These are phyloP conservation scores for Disparrhopalites patrizii DNA, from an alignment of 2,888 invertebrate species.

Conservation along the genomic window DNA sequence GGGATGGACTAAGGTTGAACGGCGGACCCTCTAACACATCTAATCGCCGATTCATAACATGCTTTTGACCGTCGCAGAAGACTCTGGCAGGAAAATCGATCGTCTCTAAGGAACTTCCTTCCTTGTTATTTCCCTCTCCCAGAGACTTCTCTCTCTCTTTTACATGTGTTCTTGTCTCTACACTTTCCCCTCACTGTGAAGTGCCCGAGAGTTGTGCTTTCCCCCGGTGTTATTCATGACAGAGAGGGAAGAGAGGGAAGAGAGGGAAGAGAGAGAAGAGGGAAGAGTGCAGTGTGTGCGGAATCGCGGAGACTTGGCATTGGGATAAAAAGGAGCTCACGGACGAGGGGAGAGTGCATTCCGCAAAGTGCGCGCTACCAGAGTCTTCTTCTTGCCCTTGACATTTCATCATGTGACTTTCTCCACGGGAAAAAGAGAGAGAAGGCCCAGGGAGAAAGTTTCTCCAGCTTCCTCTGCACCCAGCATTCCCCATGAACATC, in stretches of 20 bases:
- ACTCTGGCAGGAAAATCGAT: slow-evolving; percentile 16
- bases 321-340: too few species aligned
- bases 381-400: slow-evolving; percentile 20
- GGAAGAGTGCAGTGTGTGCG: too few species aligned
- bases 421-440: neutral
- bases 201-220: too few species aligned
- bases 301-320: neutral
- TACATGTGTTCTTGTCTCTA: neutral
- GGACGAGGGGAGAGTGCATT: slow-evolving; percentile 1
- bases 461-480: too few species aligned
- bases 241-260: too few species aligned
- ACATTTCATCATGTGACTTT: slow-evolving; percentile 18
- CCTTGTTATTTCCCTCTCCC: slow-evolving; percentile 1
- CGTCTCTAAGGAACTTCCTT: slow-evolving; percentile 20
- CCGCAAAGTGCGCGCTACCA: neutral
- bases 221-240: too few species aligned
- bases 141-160: neutral
- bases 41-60: slow-evolving; percentile 6
- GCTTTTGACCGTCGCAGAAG: slow-evolving; percentile 24
- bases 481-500: too few species aligned
- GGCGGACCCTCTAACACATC: neutral
- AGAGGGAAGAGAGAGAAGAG: too few species aligned
- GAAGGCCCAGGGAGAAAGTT: too few species aligned
- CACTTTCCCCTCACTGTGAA: neutral
- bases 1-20: too few species aligned